phyloP scores from a whole-genome alignment of 2,888 invertebrate species.

The Venusia cambrica region DNA sequence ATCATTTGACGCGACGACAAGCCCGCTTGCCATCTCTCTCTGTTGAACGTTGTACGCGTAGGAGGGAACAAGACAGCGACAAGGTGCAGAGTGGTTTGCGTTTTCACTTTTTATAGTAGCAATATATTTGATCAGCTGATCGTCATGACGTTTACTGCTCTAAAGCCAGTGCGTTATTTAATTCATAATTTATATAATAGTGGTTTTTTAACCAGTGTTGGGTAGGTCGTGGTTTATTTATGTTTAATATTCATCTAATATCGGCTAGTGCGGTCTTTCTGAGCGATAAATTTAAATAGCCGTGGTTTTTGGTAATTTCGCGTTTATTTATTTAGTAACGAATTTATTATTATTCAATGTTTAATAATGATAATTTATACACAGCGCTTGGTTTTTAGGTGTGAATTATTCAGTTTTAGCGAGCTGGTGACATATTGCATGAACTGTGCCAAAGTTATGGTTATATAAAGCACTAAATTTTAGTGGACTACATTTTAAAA shows the following conservation, averaged over 20 bases:
- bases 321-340: constrained; percentile 36
- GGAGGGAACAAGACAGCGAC: constrained; percentile 49
- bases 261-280: constrained; percentile 32
- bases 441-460: constrained; percentile 28
- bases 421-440: constrained; percentile 20
- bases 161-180: constrained; percentile 67
- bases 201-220: constrained; percentile 64
- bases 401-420: constrained; percentile 19
- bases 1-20: constrained; percentile 77
- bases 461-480: constrained; percentile 15
- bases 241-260: constrained; percentile 66
- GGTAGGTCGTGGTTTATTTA: constrained; percentile 75
- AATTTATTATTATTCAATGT: constrained; percentile 37
- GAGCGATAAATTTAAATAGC: constrained; percentile 41
- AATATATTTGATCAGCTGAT: constrained; percentile 82
- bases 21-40: constrained; percentile 49
- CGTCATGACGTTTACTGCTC: constrained; percentile 76
- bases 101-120: constrained; percentile 81
- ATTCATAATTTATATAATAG: constrained; percentile 78
- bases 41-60: constrained; percentile 19
- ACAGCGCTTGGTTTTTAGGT: constrained; percentile 16
- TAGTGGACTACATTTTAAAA: constrained; percentile 6
- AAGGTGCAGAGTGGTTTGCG: constrained; percentile 67
- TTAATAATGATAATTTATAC: constrained; percentile 31
- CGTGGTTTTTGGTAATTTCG: constrained; percentile 41